A percentile compares a stretch with the other conserved stretches of the same genome.
Conservation (phyloP, 2,113 vertebrate genomes). For the Corythornis vintsioides region DNA sequence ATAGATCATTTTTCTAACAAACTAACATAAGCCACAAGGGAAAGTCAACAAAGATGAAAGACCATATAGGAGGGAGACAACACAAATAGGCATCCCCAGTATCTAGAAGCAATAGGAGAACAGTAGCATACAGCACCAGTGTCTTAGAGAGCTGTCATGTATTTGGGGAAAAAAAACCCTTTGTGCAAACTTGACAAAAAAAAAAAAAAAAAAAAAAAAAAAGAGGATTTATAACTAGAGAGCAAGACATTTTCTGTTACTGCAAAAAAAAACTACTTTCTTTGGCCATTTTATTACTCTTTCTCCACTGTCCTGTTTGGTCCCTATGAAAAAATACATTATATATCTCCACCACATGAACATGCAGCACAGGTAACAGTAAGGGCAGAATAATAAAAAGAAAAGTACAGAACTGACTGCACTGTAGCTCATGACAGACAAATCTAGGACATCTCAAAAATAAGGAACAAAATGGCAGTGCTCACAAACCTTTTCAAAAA, state of each 20-base stretch:
- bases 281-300: not conserved
- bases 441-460: constrained; percentile 35
- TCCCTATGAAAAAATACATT: not conserved
- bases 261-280: not conserved
- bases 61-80: constrained; percentile 27
- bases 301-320: not conserved
- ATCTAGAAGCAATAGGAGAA: constrained; percentile 1
- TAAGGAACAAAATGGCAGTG: not conserved
- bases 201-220: not conserved
- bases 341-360: not conserved
- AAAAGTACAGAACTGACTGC: not conserved
- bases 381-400: constrained; percentile 18
- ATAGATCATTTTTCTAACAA: not conserved
- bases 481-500: not conserved
- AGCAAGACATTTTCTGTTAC: not conserved
- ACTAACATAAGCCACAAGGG: not conserved
- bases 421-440: not conserved
- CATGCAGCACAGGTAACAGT: not conserved
- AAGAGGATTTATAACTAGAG: not conserved
- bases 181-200: not conserved
- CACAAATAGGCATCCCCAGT: not conserved
- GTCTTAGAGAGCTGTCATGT: not conserved
- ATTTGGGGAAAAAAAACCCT: not conserved
- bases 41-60: constrained; percentile 33
- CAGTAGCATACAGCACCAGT: not conserved